phyloP scores from a whole-genome alignment of 2,888 invertebrate genomes.

The Augochlorella aurata region DNA sequence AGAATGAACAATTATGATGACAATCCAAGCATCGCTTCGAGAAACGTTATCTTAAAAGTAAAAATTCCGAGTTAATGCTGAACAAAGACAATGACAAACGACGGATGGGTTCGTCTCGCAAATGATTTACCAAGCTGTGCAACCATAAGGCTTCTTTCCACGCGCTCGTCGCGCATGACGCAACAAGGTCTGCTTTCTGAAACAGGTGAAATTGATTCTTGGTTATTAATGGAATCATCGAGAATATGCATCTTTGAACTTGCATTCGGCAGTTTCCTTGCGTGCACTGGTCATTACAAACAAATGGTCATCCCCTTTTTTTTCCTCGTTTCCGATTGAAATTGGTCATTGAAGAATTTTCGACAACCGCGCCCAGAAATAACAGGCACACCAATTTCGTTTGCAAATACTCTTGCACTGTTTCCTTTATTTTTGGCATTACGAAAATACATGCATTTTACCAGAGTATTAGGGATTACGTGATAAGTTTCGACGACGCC shows the following conservation, averaged over 20 bases:
- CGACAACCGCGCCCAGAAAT: conserved; percentile 33
- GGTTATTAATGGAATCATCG: conserved; percentile 1
- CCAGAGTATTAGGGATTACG: conserved; percentile 74
- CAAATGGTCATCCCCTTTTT: too few species aligned
- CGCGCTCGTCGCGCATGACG: conserved; percentile 40
- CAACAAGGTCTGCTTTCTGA: conserved; percentile 22
- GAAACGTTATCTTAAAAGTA: too few species aligned
- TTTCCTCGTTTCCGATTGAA: neutral
- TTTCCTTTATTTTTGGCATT: conserved; percentile 77
- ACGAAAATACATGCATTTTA: conserved; percentile 80
- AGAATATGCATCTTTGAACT: neutral
- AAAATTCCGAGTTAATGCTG: too few species aligned
- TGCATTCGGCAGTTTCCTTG: neutral
- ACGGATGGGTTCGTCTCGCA: conserved; percentile 1
- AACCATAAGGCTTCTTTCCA: conserved; percentile 50
- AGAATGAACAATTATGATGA: too few species aligned
- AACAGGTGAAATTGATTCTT: conserved; percentile 39
- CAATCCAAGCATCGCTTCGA: too few species aligned
- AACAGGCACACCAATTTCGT: conserved; percentile 35
- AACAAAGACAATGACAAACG: too few species aligned
- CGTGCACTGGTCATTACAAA: neutral
- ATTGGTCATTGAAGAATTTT: neutral
- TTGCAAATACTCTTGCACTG: conserved; percentile 56
- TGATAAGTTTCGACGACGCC: conserved; percentile 32
- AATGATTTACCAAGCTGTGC: conserved; percentile 22